Evolutionary conservation across 2,797 vertebrate genomes (phyloP).

Genomic region (Cryptoprocta ferox): DNA sequence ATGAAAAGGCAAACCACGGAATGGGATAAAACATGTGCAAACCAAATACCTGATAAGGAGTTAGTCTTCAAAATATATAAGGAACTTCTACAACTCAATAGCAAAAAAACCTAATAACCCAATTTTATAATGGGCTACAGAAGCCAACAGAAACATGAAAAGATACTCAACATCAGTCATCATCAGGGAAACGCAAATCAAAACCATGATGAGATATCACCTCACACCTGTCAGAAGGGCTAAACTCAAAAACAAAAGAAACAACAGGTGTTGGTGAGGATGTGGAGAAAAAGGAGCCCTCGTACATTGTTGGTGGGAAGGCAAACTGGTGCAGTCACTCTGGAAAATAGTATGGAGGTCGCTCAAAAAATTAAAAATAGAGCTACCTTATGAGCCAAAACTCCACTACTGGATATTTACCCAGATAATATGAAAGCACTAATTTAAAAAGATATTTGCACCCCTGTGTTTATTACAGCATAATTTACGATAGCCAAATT

Average conservation of each 20-base stretch:
- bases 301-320: neutral
- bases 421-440: neutral
- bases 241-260: neutral
- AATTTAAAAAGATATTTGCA: neutral
- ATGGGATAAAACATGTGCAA: neutral
- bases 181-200: neutral
- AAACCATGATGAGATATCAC: neutral
- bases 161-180: neutral
- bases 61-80: neutral
- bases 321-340: neutral
- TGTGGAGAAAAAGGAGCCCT: neutral
- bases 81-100: neutral
- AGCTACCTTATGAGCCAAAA: neutral
- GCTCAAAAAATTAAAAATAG: neutral
- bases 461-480: neutral
- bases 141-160: neutral
- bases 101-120: neutral
- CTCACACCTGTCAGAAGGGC: neutral
- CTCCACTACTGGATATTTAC: neutral
- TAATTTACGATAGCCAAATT: neutral
- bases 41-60: neutral
- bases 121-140: neutral
- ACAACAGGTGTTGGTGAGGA: neutral
- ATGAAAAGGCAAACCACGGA: neutral
- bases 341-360: neutral